Evolutionary conservation across 2,888 invertebrate species (phyloP), one percentile per base, ranked within the genome.

Genomic region (Drosophila buzzatii): DNA sequence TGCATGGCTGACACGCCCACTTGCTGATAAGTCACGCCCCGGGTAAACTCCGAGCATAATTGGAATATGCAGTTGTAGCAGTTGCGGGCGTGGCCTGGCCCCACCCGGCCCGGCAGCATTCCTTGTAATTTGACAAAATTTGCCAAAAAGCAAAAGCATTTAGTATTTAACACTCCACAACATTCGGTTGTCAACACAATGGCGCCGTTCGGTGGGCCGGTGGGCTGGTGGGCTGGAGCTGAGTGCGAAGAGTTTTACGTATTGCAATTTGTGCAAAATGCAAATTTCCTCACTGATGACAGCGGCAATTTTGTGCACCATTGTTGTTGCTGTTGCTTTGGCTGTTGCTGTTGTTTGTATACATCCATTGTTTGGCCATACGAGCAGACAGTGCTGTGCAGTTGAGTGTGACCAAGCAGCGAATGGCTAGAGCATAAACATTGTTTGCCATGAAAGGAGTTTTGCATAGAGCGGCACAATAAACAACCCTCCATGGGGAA

Each of bases 201-300:
- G 47, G 6, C 16, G 31, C n/a, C 9, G 9, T 31, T 31, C 49
- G 7, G 27, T 52, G 47, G 31, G 6, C 6, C 9, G 44, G 42
- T 23, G 3, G 23, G 23, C 23, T 23, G 7, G 27, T 45, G 47
- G 23, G 6, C 6, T 33, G 44, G 42, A 39, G 35, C 39, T 35
- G 23, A 76, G 52, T 53, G 60, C 47, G 55, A 52, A 71, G 70
- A 77, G 81, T 51, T 68, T 79, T 82, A 82, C 83, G 88, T 89
- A 86, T 85, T 87, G 86, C 89, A 86, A 89, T 89, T 85, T 86
- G 86, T 81, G 86, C 88, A 87, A 86, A 86, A 89, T 86, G 86
- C 85, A 89, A 86, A 86, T 86, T 87, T 86, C 87, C 89, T 81
- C 84, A 89, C 85, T 85, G 89, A 86, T 86, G 85, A 87, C 85